Evolutionary conservation across 1,140 invertebrate species (phyloP).

Genomic region (Apolygus lucorum): DNA sequence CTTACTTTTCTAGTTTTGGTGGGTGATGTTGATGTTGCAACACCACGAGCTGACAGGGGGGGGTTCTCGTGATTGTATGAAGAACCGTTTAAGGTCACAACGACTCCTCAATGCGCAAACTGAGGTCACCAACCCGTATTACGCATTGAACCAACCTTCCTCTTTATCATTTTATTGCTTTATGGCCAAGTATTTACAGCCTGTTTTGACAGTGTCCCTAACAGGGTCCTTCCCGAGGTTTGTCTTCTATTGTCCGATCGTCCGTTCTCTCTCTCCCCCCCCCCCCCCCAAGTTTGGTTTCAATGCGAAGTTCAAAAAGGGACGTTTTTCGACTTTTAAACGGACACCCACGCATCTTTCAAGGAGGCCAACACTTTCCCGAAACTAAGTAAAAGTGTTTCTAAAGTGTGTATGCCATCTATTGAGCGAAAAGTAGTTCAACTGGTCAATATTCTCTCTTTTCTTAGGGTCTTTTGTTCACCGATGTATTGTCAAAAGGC

Average conservation of each 20-base stretch:
- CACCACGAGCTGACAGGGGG: not conserved
- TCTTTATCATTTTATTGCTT: not conserved
- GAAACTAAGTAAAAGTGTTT: not conserved
- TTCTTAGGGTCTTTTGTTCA: not conserved
- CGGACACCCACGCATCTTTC: not conserved
- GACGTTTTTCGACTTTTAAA: not conserved
- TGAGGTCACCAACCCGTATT: not conserved
- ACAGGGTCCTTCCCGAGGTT: not conserved
- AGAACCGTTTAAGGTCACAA: not conserved
- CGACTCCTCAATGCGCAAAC: not conserved
- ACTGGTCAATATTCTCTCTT: not conserved
- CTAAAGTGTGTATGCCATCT: not conserved
- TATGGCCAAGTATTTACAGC: not conserved
- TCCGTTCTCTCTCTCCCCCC: too few species aligned
- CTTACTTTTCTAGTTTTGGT: too few species aligned
- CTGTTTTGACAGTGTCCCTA: not conserved
- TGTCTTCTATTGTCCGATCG: too few species aligned
- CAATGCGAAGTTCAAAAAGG: not conserved
- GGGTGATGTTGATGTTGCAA: too few species aligned
- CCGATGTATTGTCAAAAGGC: not conserved
- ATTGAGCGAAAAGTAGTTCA: not conserved
- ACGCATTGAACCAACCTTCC: not conserved
- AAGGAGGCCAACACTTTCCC: not conserved
- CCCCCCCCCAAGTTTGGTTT: not conserved
- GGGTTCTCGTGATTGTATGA: not conserved